Evolutionary conservation across 1,140 invertebrate genomes (phyloP), one percentile per base, ranked within the genome.

Genomic region (Dendrolimus kikuchii): DNA sequence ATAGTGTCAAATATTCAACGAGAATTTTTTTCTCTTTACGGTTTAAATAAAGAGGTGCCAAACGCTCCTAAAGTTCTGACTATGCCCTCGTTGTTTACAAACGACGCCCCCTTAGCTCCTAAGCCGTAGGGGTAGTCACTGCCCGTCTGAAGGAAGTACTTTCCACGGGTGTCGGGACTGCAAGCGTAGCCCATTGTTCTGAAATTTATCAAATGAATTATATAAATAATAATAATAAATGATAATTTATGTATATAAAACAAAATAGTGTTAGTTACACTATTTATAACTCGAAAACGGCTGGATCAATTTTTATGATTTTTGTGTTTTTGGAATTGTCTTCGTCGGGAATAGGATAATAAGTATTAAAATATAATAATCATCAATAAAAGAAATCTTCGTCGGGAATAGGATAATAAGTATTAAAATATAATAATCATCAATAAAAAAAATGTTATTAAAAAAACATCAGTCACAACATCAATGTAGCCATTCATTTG

Each of bases 171-270:
- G 7, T 59, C 61, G 0, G 62, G 62, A 38, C 62, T 55, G 0
- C 68, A 55, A 0, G 54, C 52, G 56, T 72, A 74, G 6, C 81
- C 84, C 81, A 85, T 84, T 44, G 63, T 52, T 5, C 68, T 56
- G 54, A 2, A 55, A 41, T 10, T 8, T 38, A 48, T 38, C 6
- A 6, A 48, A 5, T 48, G 37, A 48, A 5, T 39, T 38, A 46
- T 10, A 40, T 53, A 10, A 39, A 5, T 49, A 44, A 59, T 46
- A n/a, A n/a, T n/a, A n/a, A n/a, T n/a, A n/a, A n/a, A n/a, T n/a
- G n/a, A n/a, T n/a, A n/a, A n/a, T n/a, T n/a, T 54, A 49, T 44
- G 53, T 41, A 9, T 55, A 43, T 7, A 41, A n/a, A 53, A 56
- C 42, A 44, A 51, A 56, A 2, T n/a, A 1, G 2, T 7, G 45